Percentiles rank a stretch among this genome's conserved stretches.
These are phyloP conservation scores for Keiferia lycopersicella DNA, from an alignment of 2,888 invertebrate genomes.

Conservation along the genomic window DNA sequence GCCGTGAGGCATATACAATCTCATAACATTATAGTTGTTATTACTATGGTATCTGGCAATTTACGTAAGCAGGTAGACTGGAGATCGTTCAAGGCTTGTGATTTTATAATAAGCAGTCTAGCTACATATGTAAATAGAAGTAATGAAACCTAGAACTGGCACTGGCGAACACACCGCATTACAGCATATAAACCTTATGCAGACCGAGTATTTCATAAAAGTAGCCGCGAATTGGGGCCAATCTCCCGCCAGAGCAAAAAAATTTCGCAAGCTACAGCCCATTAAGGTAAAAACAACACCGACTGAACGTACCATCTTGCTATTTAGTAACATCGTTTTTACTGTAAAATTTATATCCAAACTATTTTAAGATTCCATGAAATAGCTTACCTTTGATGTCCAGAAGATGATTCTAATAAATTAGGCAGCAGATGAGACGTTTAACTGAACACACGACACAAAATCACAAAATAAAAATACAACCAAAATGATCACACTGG, in stretches of 20 bases:
- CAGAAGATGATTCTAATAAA: background rate
- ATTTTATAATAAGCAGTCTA: background rate
- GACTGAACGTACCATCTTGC: constrained; percentile 26
- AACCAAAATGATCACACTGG: constrained; percentile 44
- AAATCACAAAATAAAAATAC: constrained; percentile 37
- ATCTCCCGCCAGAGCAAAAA: constrained; percentile 44
- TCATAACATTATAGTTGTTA: background rate
- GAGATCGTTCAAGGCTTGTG: background rate
- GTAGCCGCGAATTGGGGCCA: constrained; percentile 54
- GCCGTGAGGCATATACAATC: background rate
- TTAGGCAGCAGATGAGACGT: background rate
- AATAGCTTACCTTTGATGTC: background rate
- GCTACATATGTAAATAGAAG: background rate
- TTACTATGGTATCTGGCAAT: background rate
- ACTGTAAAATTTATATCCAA: constrained; percentile 11
- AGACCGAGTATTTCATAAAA: constrained; percentile 8
- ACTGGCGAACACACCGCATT: background rate
- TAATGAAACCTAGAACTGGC: background rate
- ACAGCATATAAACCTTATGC: background rate
- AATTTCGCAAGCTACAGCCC: constrained; percentile 56
- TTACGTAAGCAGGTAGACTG: background rate
- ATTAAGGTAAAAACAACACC: constrained; percentile 50
- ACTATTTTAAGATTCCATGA: constrained; percentile 2
- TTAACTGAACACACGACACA: background rate
- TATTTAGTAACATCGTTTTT: constrained; percentile 14